Conservation (phyloP, 2,113 vertebrate genomes). For the Mastomys natalensis region DNA sequence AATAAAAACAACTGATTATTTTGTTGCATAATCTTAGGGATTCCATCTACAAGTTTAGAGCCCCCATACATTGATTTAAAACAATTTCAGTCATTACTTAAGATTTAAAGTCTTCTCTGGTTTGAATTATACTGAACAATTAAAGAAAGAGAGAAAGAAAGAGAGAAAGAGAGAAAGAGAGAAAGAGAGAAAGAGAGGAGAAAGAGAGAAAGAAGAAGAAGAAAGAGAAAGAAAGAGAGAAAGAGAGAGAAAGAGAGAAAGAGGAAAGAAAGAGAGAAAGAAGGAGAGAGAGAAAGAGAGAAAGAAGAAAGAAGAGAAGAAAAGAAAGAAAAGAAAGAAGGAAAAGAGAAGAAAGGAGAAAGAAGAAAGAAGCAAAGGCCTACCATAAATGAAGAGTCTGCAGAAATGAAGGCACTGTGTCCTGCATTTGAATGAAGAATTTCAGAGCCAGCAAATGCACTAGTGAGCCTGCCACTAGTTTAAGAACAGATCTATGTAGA, state of each 20-base stretch:
- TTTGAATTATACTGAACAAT: constrained; percentile 32
- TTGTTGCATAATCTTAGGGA: not conserved
- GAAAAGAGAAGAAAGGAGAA: no score
- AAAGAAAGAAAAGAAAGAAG: no score
- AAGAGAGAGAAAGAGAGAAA: no score
- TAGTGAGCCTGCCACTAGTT: not conserved
- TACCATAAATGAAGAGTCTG: not conserved
- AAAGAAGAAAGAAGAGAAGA: no score
- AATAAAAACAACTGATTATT: not conserved
- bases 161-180: no score
- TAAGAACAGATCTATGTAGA: not conserved
- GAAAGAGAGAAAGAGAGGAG: no score
- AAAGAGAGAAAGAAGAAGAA: no score
- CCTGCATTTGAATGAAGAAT: not conserved
- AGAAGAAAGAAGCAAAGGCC: not conserved
- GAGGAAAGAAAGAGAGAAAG: no score
- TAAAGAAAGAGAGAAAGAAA: no score
- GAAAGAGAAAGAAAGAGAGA: no score
- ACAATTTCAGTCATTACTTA: not conserved
- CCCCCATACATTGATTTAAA: not conserved
- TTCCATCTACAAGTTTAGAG: not conserved
- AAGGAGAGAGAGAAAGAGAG: no score
- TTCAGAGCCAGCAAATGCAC: not conserved
- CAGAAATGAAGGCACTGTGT: not conserved
- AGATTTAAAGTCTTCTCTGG: not conserved